Conservation (phyloP, 2,113 vertebrate species). For the Clinocottus analis region DNA sequence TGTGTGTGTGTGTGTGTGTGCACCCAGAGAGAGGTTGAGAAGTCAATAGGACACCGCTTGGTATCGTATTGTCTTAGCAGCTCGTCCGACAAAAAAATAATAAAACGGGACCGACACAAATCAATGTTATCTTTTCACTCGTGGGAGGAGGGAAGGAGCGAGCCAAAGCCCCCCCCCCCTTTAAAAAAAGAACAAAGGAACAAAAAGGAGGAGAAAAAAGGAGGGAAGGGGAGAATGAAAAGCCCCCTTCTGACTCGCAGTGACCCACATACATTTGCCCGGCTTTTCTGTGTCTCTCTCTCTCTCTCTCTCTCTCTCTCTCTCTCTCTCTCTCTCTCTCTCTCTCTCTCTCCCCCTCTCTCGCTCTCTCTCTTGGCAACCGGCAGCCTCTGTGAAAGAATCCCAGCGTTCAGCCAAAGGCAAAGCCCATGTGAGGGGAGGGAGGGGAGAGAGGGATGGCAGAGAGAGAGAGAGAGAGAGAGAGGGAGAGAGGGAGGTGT, state of each 20-base stretch:
- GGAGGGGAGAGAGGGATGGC: conserved; percentile 34
- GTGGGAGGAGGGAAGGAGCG: conserved; percentile 62
- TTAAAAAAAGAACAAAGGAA: conserved; percentile 67
- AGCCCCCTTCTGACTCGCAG: conserved; percentile 79
- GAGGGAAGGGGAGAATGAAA: conserved; percentile 75
- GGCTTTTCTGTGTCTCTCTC: conserved; percentile 76
- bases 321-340: no score
- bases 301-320: no score
- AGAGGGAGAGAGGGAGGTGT: conserved; percentile 40
- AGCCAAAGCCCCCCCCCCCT: conserved; percentile 68
- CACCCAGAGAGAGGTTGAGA: conserved; percentile 73
- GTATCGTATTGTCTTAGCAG: conserved; percentile 72
- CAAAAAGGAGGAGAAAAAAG: conserved; percentile 66
- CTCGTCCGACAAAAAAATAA: conserved; percentile 71
- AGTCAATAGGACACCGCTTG: conserved; percentile 74
- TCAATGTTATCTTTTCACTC: conserved; percentile 84
- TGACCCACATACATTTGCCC: conserved; percentile 81
- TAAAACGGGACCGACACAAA: conserved; percentile 77
- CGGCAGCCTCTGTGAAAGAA: conserved; percentile 83
- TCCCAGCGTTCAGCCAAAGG: conserved; percentile 84
- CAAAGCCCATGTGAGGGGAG: conserved; percentile 72
- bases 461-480: conserved; percentile 40
- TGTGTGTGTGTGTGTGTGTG: conserved; percentile 46
- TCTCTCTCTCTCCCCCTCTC: no score
- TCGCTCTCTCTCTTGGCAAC: conserved; percentile 84